Conservation (phyloP, 2,113 vertebrate genomes). For the Meriones unguiculatus region DNA sequence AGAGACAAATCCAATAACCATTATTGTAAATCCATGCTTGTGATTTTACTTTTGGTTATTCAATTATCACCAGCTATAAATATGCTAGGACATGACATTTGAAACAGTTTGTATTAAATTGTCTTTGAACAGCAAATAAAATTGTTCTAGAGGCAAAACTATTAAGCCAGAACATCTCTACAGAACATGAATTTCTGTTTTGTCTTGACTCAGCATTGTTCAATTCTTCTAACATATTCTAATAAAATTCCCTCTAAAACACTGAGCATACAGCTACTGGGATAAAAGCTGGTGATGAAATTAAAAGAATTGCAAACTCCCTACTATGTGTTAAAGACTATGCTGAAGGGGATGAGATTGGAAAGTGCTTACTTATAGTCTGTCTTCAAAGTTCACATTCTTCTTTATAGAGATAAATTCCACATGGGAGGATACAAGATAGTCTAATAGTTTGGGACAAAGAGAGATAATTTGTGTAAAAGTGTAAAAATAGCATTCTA, state of each 20-base stretch:
- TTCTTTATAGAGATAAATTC: neutral
- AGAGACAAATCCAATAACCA: slow-evolving; percentile 48
- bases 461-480: neutral
- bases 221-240: slow-evolving; percentile 54
- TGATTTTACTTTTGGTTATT: slow-evolving; percentile 53
- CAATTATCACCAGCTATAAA: slow-evolving; percentile 52
- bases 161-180: slow-evolving; percentile 58
- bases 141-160: slow-evolving; percentile 56
- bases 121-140: slow-evolving; percentile 64
- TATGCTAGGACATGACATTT: slow-evolving; percentile 60
- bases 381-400: slow-evolving; percentile 25
- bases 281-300: neutral
- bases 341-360: neutral
- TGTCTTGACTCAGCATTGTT: slow-evolving; percentile 50
- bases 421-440: neutral
- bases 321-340: neutral
- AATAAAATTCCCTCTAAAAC: slow-evolving; percentile 6
- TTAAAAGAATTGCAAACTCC: slow-evolving; percentile 35
- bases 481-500: neutral
- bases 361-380: neutral
- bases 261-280: neutral
- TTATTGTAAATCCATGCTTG: slow-evolving; percentile 45
- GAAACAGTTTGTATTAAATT: slow-evolving; percentile 52
- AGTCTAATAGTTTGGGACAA: neutral
- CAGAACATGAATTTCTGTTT: slow-evolving; percentile 57